Evolutionary conservation across 2,888 invertebrate genomes (phyloP).

Genomic region (Pachydiplax longipennis): DNA sequence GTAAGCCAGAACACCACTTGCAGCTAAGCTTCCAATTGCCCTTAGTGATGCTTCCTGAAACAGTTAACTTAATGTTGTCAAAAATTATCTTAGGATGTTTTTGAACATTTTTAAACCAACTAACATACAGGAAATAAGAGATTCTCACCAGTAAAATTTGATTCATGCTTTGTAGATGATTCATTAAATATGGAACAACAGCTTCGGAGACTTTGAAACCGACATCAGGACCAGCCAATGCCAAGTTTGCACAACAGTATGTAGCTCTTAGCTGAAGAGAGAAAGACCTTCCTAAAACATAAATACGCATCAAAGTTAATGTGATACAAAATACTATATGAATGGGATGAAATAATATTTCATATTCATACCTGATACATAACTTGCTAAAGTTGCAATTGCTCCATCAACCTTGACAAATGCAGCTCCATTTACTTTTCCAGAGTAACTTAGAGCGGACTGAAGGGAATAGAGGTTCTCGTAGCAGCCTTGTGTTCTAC

Average conservation of each 20-base stretch:
- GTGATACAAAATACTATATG: not conserved
- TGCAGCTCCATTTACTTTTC: not conserved
- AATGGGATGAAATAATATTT: not conserved
- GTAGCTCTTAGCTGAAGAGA: slow-evolving; percentile 22
- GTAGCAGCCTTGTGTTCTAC: not conserved
- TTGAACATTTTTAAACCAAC: not conserved
- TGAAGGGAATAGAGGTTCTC: not conserved
- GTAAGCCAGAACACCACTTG: slow-evolving; percentile 47
- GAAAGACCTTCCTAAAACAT: slow-evolving; percentile 18
- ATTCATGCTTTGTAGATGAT: slow-evolving; percentile 42
- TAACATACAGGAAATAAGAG: not conserved
- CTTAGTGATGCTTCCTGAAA: slow-evolving; percentile 49
- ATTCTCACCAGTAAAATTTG: slow-evolving; percentile 17
- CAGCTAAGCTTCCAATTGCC: slow-evolving; percentile 50
- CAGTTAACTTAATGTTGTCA: not conserved
- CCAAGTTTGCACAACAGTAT: slow-evolving; percentile 44
- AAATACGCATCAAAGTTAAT: not conserved
- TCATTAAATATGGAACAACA: slow-evolving; percentile 41
- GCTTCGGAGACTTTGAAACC: slow-evolving; percentile 22
- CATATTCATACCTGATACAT: slow-evolving; percentile 26
- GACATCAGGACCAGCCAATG: not conserved
- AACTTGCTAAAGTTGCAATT: slow-evolving; percentile 12
- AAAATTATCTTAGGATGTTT: not conserved
- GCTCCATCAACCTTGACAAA: slow-evolving; percentile 45
- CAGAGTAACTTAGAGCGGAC: not conserved